Evolutionary conservation across 2,797 vertebrate genomes (phyloP), one percentile per base, ranked within the genome.

Genomic region (Toxotes lorentzi): DNA sequence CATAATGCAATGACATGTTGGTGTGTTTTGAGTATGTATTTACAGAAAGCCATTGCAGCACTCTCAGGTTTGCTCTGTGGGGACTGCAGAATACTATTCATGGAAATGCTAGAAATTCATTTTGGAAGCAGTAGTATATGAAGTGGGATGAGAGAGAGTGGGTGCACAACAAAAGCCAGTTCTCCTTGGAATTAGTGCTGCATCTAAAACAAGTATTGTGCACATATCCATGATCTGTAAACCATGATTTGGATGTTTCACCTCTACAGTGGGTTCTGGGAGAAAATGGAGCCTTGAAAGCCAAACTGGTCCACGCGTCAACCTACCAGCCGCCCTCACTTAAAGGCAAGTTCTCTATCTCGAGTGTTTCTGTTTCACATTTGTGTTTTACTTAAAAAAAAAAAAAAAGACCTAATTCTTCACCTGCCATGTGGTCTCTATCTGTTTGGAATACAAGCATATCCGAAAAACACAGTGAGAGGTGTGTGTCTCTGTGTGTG

Each of bases 311-410:
- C 81, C 96, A 96, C 72, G 93, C 95, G 14, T 93, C 95, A 85
- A 92, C 94, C 79, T 98, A 98, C 88, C 96, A 97, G 0, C 97
- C 97, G 0, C 97, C 97, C 5, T 97, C 97, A 3, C 96, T 98
- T 76, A 97, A 97, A 97, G 97, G 97, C 97, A 95, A 88, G 19
- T 0, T 1, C 60, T 23, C 23, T 41, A 24, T 66, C 23, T 27
- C 50, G 0, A 34, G 57, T 45, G 6, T 27, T 48, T 34, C 71
- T 76, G 24, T 56, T 71, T 27, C 54, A 40, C 70, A 45, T 62
- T 30, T 64, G 19, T 56, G 21, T 53, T 67, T 40, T 3, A 4
- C 41, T 66, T 30, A 2, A 30, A 30, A 30, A 27, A 2, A 30
- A 30, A 30, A 27, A 30, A 30, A 30, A 30, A 79, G 68, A 65